A percentile compares a stretch with the other conserved stretches of the same genome.
These are phyloP conservation scores for Pantherophis guttatus DNA, from an alignment of 2,113 vertebrate genomes.

Conservation along the genomic window DNA sequence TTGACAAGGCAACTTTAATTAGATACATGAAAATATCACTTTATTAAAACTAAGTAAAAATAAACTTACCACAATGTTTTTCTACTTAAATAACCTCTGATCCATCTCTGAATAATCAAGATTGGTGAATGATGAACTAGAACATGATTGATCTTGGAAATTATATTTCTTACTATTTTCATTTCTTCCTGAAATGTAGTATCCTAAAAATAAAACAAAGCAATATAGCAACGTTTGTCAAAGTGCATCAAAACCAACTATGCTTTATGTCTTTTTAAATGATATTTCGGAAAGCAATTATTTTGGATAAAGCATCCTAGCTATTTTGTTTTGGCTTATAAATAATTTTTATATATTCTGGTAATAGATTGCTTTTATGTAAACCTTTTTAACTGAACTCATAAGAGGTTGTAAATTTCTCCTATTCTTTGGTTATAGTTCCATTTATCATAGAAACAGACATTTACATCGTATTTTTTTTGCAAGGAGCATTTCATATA, in stretches of 20 bases:
- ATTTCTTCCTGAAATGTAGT: slow-evolving; percentile 62
- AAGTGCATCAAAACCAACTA: background rate
- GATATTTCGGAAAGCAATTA: slow-evolving; percentile 9
- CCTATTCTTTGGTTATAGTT: background rate
- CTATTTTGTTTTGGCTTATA: background rate
- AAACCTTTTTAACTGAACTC: background rate
- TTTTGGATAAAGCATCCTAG: slow-evolving; percentile 12
- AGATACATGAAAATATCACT: slow-evolving; percentile 2
- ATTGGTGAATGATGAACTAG: slow-evolving; percentile 70
- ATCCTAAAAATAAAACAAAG: slow-evolving; percentile 50
- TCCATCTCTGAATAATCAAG: slow-evolving; percentile 74
- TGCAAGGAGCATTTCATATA: background rate
- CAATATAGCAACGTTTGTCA: slow-evolving; percentile 27
- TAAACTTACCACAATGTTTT: slow-evolving; percentile 65
- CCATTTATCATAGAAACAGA: background rate
- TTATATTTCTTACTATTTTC: slow-evolving; percentile 50
- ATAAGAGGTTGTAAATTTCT: background rate
- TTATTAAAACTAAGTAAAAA: slow-evolving; percentile 29
- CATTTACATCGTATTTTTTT: background rate
- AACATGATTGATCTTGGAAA: slow-evolving; percentile 70
- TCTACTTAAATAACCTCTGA: slow-evolving; percentile 70
- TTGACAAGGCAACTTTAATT: slow-evolving; percentile 3
- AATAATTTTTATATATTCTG: background rate
- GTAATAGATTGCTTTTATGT: background rate
- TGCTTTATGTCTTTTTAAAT: background rate